Evolutionary conservation across 2,888 invertebrate genomes (phyloP), one percentile per base, ranked within the genome.

Genomic region (Spicauda simplicius): DNA sequence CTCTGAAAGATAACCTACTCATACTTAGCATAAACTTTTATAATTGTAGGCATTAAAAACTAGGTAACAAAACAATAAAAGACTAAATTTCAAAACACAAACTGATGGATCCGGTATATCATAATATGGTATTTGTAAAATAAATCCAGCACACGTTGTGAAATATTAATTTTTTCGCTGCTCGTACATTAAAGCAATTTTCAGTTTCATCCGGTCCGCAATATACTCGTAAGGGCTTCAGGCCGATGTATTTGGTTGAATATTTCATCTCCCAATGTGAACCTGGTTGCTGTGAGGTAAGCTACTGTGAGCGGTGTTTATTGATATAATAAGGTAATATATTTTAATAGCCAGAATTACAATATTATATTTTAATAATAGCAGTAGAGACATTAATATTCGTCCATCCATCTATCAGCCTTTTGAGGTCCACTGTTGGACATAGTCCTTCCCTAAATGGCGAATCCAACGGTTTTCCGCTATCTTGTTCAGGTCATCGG

Each of bases 201-300:
- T 77, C 77, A 77, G 75, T 75, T 78, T 78, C 79, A 81, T 80
- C 78, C 81, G 77, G 79, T 80, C 78, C 73, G 71, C 74, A 79
- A 79, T 77, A 78, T 79, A 80, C 75, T 25, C 64, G 72, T 76
- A 48, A 56, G 64, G 73, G 75, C 73, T 73, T 70, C 75, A 71
- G 76, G 77, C 74, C 81, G 73, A 81, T 83, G 82, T 86, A 83
- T 86, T 82, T 79, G 81, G 76, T 76, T 87, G 84, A 87, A 88
- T 88, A 88, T 88, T 87, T 87, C 85, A 88, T 85, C 80, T 81
- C 79, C 74, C 78, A 83, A 83, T 85, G 79, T 84, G 77, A 76
- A 70, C 72, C 64, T 65, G 50, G 66, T 70, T 19, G 72, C 75
- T 18, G 14, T 72, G 63, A 57, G 74, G 61, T 61, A 61, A 53